phyloP scores from a whole-genome alignment of 2,113 vertebrate species.

The Cebus imitator region DNA sequence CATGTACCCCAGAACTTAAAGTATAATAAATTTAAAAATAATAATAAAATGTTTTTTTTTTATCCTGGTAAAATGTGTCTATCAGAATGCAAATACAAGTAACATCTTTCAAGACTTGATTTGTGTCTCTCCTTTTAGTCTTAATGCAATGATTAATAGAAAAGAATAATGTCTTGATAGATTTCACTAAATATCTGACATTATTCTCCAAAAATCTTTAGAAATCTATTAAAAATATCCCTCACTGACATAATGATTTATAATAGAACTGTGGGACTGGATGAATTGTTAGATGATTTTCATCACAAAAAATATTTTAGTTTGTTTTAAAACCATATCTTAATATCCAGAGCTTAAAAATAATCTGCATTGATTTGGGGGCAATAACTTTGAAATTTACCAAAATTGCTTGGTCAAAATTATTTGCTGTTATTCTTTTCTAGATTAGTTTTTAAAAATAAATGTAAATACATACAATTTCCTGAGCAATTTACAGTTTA shows the following conservation, averaged over 20 bases:
- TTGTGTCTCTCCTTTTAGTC: constrained; percentile 76
- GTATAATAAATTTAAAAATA: no score
- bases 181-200: constrained; percentile 81
- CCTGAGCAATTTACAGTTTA: background rate
- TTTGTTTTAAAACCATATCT: constrained; percentile 67
- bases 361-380: background rate
- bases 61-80: constrained; percentile 76
- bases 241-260: constrained; percentile 75
- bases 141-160: constrained; percentile 81
- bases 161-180: constrained; percentile 78
- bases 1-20: no score
- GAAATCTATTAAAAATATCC: constrained; percentile 79
- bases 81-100: constrained; percentile 76
- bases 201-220: constrained; percentile 81
- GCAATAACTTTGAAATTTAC: background rate
- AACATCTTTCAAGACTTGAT: constrained; percentile 75
- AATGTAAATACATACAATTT: background rate
- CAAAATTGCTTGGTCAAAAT: background rate
- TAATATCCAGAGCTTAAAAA: constrained; percentile 46
- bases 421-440: background rate
- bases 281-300: constrained; percentile 72
- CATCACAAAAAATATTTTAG: constrained; percentile 48
- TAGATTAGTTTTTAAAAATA: background rate
- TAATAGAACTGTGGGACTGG: constrained; percentile 65
- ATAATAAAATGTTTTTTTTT: constrained; percentile 8